These are phyloP conservation scores for Teleopsis dalmanni DNA, from an alignment of 1,140 invertebrate species.

Conservation along the genomic window DNA sequence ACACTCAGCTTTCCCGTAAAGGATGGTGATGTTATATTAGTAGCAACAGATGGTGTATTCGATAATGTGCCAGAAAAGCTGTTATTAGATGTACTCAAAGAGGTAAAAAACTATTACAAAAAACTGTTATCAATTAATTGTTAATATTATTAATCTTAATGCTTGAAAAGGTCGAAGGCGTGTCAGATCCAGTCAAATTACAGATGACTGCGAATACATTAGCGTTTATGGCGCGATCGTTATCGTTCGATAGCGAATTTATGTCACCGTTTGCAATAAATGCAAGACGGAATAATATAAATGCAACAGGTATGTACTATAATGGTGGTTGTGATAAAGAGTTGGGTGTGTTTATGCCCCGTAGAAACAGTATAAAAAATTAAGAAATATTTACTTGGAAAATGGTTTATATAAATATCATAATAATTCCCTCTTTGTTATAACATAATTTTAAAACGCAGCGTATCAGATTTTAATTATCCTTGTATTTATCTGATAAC, in stretches of 20 bases:
- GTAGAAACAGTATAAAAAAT: conserved; percentile 2
- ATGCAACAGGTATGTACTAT: conserved; percentile 69
- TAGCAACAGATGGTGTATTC: conserved; percentile 96
- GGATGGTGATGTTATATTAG: conserved; percentile 89
- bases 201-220: conserved; percentile 90
- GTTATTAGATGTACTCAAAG: conserved; percentile 50
- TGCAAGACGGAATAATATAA: conserved; percentile 85
- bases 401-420: too few species aligned
- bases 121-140: not conserved
- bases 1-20: conserved; percentile 84
- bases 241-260: conserved; percentile 89
- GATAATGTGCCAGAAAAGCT: conserved; percentile 92
- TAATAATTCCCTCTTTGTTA: too few species aligned
- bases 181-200: conserved; percentile 62
- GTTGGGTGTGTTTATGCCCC: not conserved
- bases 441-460: too few species aligned
- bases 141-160: not conserved
- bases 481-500: too few species aligned
- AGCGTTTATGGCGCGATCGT: conserved; percentile 85
- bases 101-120: conserved; percentile 24
- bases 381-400: too few species aligned
- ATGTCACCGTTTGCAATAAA: conserved; percentile 92
- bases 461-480: too few species aligned
- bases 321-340: too few species aligned
- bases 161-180: conserved; percentile 51